Conservation (phyloP, 2,113 vertebrate species). For the Sitta europaea region DNA sequence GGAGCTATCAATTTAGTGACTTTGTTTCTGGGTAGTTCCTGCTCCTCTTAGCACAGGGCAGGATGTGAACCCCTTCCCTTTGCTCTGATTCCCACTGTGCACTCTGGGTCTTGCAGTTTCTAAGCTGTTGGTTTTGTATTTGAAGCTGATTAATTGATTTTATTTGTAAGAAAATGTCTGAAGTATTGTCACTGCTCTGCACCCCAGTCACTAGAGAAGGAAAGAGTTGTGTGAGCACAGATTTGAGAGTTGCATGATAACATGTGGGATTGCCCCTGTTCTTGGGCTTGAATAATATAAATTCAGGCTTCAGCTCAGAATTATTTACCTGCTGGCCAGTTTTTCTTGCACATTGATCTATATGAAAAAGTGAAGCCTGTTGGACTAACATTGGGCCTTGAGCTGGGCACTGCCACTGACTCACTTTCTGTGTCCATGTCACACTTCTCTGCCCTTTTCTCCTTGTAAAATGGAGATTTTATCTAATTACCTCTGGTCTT, state of each 20-base stretch:
- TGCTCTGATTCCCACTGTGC: background rate
- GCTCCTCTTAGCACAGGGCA: background rate
- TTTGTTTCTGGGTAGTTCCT: background rate
- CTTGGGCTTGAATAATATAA: background rate
- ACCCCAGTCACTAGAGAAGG: background rate
- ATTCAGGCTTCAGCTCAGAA: background rate
- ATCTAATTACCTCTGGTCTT: background rate
- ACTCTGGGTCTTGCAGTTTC: background rate
- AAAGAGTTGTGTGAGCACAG: background rate
- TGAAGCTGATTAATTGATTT: background rate
- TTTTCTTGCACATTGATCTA: background rate
- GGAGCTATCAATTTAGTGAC: background rate
- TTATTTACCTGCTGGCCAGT: background rate
- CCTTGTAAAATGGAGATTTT: background rate
- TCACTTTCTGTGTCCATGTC: background rate
- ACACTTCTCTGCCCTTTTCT: background rate
- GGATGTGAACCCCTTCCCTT: accelerated
- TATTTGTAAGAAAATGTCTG: background rate
- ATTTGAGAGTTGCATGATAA: background rate
- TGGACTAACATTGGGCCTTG: background rate
- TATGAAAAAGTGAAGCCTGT: background rate
- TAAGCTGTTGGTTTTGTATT: background rate
- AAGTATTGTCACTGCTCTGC: background rate
- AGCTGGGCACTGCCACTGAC: background rate
- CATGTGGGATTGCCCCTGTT: background rate